These are phyloP conservation scores for Achlya flavicornis DNA, from an alignment of 2,888 invertebrate species.

Conservation along the genomic window DNA sequence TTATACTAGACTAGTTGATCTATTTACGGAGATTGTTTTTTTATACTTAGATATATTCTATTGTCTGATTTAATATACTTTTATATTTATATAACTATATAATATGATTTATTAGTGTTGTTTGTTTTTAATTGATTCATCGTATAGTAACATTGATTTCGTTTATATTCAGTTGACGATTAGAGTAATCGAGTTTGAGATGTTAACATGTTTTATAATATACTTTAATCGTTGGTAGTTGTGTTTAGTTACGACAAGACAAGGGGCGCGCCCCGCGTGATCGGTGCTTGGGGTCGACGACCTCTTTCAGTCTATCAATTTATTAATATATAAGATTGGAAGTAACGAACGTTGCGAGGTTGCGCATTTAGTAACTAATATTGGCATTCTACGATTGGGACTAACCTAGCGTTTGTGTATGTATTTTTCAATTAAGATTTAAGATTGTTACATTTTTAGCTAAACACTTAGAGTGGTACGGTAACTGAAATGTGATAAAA, in stretches of 20 bases:
- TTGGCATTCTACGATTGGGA: constrained; percentile 85
- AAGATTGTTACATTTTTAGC: constrained; percentile 85
- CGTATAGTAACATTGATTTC: constrained; percentile 72
- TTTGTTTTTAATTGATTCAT: constrained; percentile 82
- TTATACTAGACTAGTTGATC: constrained; percentile 84
- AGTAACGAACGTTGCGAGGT: constrained; percentile 75
- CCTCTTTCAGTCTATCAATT: constrained; percentile 60
- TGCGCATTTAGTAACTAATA: constrained; percentile 83
- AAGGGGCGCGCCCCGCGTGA: constrained; percentile 38
- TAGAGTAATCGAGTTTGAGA: constrained; percentile 55
- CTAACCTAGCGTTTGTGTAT: constrained; percentile 84
- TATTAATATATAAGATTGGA: constrained; percentile 64
- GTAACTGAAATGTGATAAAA: constrained; percentile 85
- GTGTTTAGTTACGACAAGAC: constrained; percentile 60
- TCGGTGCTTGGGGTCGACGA: constrained; percentile 77
- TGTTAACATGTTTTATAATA: constrained; percentile 67
- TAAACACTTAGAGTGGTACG: constrained; percentile 85
- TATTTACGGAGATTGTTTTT: constrained; percentile 85
- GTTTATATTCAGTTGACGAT: constrained; percentile 68
- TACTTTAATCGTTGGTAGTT: constrained; percentile 74
- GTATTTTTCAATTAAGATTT: constrained; percentile 81
- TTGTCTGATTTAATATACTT: constrained; percentile 84
- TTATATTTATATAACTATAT: constrained; percentile 81
- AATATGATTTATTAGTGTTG: constrained; percentile 83
- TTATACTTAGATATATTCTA: constrained; percentile 84